A percentile compares a stretch with the other conserved stretches of the same genome.
Evolutionary conservation across 2,113 vertebrate species (phyloP).

Genomic region (Oxyura jamaicensis): DNA sequence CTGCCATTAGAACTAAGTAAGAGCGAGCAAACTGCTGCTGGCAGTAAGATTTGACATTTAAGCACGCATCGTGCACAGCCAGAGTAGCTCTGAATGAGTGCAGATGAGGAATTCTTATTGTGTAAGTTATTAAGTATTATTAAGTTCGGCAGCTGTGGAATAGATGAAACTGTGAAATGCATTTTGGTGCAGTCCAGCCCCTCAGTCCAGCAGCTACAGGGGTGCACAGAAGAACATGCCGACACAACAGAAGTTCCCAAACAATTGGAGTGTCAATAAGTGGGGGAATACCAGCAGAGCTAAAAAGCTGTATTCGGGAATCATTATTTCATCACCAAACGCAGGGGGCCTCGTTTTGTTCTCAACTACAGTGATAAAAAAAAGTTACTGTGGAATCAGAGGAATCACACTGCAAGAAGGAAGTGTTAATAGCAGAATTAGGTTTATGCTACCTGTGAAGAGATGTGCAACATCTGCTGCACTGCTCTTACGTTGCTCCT

Average conservation of each 20-base stretch:
- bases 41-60: background rate
- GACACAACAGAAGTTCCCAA: background rate
- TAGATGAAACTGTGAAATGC: background rate
- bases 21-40: background rate
- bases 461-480: background rate
- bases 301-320: background rate
- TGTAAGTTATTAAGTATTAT: too few species aligned
- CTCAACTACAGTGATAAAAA: constrained; percentile 11
- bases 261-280: background rate
- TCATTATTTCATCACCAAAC: constrained; percentile 7
- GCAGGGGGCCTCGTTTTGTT: background rate
- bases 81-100: background rate
- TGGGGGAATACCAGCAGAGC: background rate
- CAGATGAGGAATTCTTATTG: background rate
- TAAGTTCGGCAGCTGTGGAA: background rate
- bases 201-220: background rate
- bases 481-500: background rate
- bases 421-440: background rate
- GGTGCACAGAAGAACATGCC: background rate
- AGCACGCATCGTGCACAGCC: background rate
- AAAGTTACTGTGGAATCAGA: background rate
- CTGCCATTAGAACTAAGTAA: background rate
- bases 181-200: background rate
- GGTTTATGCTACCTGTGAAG: background rate
- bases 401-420: background rate